Percentiles rank a stretch among this genome's conserved stretches.
These are phyloP conservation scores for Alligator mississippiensis DNA, from an alignment of 2,113 vertebrate genomes.

Conservation along the genomic window DNA sequence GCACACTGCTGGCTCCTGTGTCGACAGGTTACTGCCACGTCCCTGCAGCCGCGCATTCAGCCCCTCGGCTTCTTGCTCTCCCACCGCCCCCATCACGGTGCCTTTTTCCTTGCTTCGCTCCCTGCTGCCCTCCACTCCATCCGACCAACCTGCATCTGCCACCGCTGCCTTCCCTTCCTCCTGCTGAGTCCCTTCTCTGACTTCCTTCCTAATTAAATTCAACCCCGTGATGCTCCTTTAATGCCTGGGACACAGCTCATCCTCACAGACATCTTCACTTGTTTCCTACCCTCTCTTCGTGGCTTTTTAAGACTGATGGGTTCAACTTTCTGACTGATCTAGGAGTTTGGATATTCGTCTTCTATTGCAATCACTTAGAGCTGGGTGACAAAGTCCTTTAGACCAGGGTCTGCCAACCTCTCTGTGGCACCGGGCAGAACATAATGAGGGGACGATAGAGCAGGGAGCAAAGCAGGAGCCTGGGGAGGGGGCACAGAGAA, in stretches of 20 bases:
- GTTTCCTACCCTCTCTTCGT: background rate
- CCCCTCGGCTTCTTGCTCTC: background rate
- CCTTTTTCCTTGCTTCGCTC: conserved; percentile 2
- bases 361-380: background rate
- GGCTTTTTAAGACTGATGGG: background rate
- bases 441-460: no score
- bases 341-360: background rate
- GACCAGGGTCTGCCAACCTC: no score
- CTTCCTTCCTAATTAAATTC: background rate
- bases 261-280: background rate
- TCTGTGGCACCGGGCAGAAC: no score
- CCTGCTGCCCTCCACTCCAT: background rate
- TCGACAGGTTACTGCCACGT: background rate
- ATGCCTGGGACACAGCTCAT: background rate
- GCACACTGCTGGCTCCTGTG: no score
- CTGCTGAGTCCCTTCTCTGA: background rate
- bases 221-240: background rate
- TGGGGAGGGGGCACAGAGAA: no score
- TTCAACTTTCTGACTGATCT: no score
- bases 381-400: background rate
- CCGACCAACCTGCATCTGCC: conserved; percentile 8
- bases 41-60: background rate
- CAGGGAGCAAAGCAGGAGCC: no score
- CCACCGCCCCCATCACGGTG: background rate
- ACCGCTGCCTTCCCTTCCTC: background rate